Conservation (phyloP, 2,797 vertebrate species). For the Anguilla marmorata region DNA sequence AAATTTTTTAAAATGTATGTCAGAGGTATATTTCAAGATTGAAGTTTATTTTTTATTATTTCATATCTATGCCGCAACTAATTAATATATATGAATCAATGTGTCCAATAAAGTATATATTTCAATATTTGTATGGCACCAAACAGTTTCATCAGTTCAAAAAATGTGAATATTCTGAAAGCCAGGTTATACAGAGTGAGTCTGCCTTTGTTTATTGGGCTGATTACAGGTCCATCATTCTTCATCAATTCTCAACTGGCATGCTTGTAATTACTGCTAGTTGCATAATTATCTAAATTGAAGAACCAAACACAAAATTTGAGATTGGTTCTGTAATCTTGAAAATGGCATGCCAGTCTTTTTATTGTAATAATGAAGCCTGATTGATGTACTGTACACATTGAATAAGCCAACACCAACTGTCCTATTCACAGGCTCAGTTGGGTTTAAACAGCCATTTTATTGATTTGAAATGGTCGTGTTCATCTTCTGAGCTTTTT, state of each 20-base stretch:
- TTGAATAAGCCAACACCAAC: background rate
- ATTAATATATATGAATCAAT: background rate
- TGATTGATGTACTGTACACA: background rate
- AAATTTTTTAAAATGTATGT: background rate
- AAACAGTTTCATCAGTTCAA: background rate
- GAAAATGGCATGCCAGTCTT: background rate
- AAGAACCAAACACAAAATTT: background rate
- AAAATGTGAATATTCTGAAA: background rate
- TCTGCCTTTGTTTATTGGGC: background rate
- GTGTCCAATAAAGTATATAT: background rate
- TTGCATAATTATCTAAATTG: background rate
- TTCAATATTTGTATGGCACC: background rate
- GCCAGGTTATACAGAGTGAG: background rate
- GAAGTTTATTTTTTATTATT: constrained; percentile 1
- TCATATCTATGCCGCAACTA: background rate
- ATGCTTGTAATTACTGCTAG: background rate
- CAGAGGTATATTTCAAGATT: background rate
- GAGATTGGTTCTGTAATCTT: background rate
- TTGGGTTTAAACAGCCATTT: background rate
- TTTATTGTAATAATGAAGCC: background rate
- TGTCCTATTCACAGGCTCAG: background rate
- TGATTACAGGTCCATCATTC: background rate
- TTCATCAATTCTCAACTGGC: background rate
- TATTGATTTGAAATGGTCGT: background rate
- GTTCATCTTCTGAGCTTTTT: background rate